These are phyloP conservation scores for Charina bottae DNA, from an alignment of 2,113 vertebrate genomes.

Conservation along the genomic window DNA sequence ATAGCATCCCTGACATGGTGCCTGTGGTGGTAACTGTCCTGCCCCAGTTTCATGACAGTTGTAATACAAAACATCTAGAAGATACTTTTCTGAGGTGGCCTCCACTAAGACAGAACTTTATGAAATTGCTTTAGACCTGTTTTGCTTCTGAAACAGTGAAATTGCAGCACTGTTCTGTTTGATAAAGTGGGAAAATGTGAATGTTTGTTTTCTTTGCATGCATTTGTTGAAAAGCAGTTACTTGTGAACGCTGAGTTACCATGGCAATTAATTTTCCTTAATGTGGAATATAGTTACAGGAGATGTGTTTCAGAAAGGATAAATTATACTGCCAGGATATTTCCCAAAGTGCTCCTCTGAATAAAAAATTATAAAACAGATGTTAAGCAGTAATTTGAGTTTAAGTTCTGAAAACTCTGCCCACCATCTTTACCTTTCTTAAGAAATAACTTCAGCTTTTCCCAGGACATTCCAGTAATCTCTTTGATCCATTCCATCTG, in stretches of 20 bases:
- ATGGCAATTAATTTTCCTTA: conserved; percentile 18
- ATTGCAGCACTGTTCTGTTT: neutral
- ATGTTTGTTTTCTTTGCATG: neutral
- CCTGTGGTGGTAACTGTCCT: neutral
- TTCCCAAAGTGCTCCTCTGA: neutral
- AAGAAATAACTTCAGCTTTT: neutral
- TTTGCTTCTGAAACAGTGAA: neutral
- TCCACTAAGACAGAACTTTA: neutral
- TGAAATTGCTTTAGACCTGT: neutral
- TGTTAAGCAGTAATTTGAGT: neutral
- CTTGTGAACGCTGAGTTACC: neutral
- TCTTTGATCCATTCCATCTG: neutral
- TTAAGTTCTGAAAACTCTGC: neutral
- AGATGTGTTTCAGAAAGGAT: neutral
- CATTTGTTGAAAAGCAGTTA: neutral
- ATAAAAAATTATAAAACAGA: neutral
- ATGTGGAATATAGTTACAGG: neutral
- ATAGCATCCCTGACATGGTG: neutral
- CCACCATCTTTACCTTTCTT: neutral
- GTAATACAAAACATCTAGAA: neutral
- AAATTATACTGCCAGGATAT: neutral
- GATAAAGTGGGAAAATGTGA: neutral
- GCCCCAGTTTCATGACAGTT: neutral
- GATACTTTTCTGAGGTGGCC: neutral
- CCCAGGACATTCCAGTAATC: neutral